Evolutionary conservation across 2,888 invertebrate species (phyloP), one percentile per base, ranked within the genome.

Genomic region (Autographa gamma): DNA sequence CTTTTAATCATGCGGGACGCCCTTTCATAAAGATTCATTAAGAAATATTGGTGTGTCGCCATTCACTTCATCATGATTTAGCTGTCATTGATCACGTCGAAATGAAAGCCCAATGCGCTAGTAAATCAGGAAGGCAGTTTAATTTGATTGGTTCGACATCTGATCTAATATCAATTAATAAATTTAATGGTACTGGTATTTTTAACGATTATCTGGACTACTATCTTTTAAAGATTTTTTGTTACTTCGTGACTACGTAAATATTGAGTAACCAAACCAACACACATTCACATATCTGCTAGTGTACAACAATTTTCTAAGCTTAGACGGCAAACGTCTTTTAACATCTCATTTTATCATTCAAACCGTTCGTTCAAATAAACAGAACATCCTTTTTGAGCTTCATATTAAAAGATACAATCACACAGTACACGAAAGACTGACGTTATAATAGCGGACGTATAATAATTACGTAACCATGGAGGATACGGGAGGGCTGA

Each of bases 161-260:
- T 84, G 86, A 90, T 90, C 87, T 86, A 83, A 85, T 87, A 85
- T 91, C 90, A 90, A 90, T 93, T 91, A 92, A 90, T 84, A 88
- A 81, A 79, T 85, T 90, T 89, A 88, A 78, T 74, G 83, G 89
- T 88, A 85, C 81, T 81, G 87, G 88, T 85, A 82, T 87, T 84
- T 82, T 74, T 72, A 48, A 5, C 16, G 48, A 16, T 11, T 4
- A 8, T 7, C 1, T 48, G 7, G n/a, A 6, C 14, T 2, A 14
- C 16, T n/a, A n/a, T 0, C n/a, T 38, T 11, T 0, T 11, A 11
- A n/a, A 38, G 2, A 11, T 38, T 34, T 38, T 11, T 38, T 1
- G 38, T 11, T 38, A 9, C 34, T 38, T 38, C 8, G 4, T 9
- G 4, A 38, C 34, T 38, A 38, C 34, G 34, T 38, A 38, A 38